Percentiles rank a stretch among this genome's conserved stretches.
Evolutionary conservation across 2,113 vertebrate genomes (phyloP).

Genomic region (Semicossyphus pulcher): DNA sequence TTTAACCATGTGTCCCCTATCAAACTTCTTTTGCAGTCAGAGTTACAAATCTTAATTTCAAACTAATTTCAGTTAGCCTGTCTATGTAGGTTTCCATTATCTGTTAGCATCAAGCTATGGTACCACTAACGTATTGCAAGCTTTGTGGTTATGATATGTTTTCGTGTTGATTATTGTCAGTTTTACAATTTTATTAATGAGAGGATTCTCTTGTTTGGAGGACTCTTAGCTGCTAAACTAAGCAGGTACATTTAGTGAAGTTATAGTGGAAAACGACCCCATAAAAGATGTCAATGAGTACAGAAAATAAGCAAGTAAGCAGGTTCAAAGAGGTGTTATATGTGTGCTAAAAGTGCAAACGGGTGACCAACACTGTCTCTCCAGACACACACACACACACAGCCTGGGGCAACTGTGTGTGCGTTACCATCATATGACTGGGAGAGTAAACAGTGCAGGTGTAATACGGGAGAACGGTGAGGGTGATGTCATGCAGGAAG

Average conservation of each 20-base stretch:
- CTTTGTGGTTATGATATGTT: too few species aligned
- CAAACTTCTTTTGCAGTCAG: too few species aligned
- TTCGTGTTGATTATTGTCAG: too few species aligned
- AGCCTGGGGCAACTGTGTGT: slow-evolving; percentile 5
- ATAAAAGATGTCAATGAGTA: background rate
- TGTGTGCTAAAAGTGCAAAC: slow-evolving; percentile 19
- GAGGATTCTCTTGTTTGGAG: background rate
- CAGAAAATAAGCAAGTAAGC: background rate
- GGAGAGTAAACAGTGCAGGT: slow-evolving; percentile 67
- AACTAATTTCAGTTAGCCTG: too few species aligned
- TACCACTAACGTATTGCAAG: too few species aligned
- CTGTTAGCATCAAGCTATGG: too few species aligned
- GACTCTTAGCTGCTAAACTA: background rate
- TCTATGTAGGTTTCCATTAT: too few species aligned
- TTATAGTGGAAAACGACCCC: too few species aligned
- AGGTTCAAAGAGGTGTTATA: background rate
- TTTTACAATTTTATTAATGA: background rate
- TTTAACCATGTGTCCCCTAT: too few species aligned
- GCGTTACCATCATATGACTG: slow-evolving; percentile 63
- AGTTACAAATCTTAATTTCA: too few species aligned
- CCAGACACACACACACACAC: slow-evolving; percentile 13
- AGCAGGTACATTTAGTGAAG: too few species aligned
- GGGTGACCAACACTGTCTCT: slow-evolving; percentile 30
- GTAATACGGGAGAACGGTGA: background rate
- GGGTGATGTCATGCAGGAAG: slow-evolving; percentile 78